These are phyloP conservation scores for Darevskia nairensis DNA, from an alignment of 2,797 vertebrate species.

Conservation along the genomic window DNA sequence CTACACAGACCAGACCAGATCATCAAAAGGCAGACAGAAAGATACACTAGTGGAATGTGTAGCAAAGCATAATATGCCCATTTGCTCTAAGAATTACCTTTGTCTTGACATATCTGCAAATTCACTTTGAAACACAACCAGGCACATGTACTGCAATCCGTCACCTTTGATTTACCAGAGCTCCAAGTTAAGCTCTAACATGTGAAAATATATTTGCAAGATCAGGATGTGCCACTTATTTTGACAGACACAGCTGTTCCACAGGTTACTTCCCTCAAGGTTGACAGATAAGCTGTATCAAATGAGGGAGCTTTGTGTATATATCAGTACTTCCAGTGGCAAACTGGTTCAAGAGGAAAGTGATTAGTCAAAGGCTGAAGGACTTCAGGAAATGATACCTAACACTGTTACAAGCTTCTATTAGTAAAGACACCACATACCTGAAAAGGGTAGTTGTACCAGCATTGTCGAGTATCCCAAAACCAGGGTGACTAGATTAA, in stretches of 20 bases:
- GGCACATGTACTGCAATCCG: background rate
- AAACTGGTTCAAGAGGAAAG: background rate
- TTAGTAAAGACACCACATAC: conserved; percentile 72
- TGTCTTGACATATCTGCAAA: background rate
- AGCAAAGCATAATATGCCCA: background rate
- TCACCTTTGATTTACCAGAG: background rate
- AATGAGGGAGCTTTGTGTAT: background rate
- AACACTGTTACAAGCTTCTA: background rate
- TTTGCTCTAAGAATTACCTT: background rate
- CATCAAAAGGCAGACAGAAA: background rate
- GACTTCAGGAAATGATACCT: background rate
- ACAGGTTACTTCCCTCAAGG: background rate
- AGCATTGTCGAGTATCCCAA: conserved; percentile 96
- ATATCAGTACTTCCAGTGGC: too few species aligned
- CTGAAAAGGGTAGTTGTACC: conserved; percentile 95
- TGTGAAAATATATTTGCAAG: background rate
- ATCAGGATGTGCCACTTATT: background rate
- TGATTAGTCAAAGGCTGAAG: background rate
- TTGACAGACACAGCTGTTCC: background rate
- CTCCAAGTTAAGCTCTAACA: background rate
- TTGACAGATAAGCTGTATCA: background rate
- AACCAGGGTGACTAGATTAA: conserved; percentile 89
- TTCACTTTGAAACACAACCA: background rate
- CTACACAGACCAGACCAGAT: background rate
- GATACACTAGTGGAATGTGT: too few species aligned